phyloP scores from a whole-genome alignment of 2,113 vertebrate genomes.

The Pseudopodoces humilis region DNA sequence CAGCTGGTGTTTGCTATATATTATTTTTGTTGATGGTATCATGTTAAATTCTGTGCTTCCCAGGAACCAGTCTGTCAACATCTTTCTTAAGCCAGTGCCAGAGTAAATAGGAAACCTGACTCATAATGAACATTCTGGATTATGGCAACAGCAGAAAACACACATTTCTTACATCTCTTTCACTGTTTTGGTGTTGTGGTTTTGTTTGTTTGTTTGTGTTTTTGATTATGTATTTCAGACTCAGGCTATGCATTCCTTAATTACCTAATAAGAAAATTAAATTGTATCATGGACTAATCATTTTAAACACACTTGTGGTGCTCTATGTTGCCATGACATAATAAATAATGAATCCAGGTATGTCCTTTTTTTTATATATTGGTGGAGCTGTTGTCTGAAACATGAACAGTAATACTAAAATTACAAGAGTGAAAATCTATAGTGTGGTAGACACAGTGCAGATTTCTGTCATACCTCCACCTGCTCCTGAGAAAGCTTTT shows the following conservation, averaged over 20 bases:
- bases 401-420: background rate
- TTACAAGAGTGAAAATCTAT: background rate
- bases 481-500: background rate
- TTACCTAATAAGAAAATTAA: background rate
- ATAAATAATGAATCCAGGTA: background rate
- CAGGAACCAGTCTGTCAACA: conserved; percentile 7
- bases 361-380: background rate
- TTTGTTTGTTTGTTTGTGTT: background rate
- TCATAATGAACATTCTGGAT: background rate
- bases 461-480: background rate
- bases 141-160: background rate
- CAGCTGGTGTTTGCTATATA: conserved; percentile 51
- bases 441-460: background rate
- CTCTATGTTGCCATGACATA: background rate
- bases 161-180: background rate
- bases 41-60: conserved; percentile 25
- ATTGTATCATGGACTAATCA: background rate
- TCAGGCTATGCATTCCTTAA: background rate
- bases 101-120: conserved; percentile 18
- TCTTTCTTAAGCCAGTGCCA: conserved; percentile 18
- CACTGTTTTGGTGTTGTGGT: background rate
- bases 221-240: background rate
- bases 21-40: conserved; percentile 23
- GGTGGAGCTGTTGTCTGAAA: background rate
- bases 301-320: background rate